Evolutionary conservation across 2,113 vertebrate genomes (phyloP), one percentile per base, ranked within the genome.

Genomic region (Rhegmatorhina hoffmannsi): DNA sequence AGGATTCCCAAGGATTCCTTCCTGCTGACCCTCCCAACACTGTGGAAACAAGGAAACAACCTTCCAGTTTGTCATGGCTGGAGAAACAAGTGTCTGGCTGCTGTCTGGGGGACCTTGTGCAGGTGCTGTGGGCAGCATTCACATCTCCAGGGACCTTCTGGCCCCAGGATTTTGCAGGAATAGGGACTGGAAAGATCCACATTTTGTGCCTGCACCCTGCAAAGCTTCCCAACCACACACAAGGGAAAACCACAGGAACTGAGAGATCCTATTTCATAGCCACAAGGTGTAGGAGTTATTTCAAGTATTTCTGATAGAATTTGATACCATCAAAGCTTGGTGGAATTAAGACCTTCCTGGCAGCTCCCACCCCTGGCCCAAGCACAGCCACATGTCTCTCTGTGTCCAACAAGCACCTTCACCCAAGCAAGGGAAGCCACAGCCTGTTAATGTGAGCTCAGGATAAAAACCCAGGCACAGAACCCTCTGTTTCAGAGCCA

Each of bases 151-250:
- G 21, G 34, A 18, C 5, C 23, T 21, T 12, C 56, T 24, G 52
- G 20, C 47, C 44, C 25, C n/a, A 1, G 17, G 13, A 38, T 4
- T 28, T 11, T 12, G 7, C 55, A 66, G 56, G 18, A 60, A 16
- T 0, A 18, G 44, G 20, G 7, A 24, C 26, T 10, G 12, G 2
- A 13, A 9, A 31, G 17, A 31, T 3, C 3, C 16, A 6, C 0
- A 2, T 3, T 3, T 0, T 0, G 2, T 44, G 34, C 56, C 76
- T n/a, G 17, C 3, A 2, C 16, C 66, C 70, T 29, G 12, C 7
- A 26, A 12, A 53, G 18, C 59, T 44, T 29, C 84, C 69, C 9
- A 49, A 23, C 13, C 11, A 4, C 46, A 7, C 53, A 33, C 43
- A 36, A 11, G 4, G 6, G 21, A 33, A 29, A 44, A 28, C 34